Evolutionary conservation across 2,797 vertebrate species (phyloP).

Genomic region (Melopsittacus undulatus): DNA sequence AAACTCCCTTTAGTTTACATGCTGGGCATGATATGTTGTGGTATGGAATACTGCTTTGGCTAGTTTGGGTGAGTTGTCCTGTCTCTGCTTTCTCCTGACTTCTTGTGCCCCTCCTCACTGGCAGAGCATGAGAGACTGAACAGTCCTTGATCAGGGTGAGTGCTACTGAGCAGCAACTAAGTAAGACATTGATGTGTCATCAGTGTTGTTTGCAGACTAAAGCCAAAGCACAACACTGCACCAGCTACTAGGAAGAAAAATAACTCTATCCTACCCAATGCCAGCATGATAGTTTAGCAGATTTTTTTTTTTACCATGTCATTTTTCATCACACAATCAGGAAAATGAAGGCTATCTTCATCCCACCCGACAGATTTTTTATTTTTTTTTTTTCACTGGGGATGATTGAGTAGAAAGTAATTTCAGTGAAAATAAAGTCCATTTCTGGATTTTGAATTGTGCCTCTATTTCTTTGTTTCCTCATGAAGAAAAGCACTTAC

Average conservation of each 20-base stretch:
- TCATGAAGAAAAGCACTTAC: not conserved
- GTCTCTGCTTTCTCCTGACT: not conserved
- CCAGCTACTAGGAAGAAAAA: not conserved
- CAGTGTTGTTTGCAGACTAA: not conserved
- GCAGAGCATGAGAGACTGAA: not conserved
- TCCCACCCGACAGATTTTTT: not conserved
- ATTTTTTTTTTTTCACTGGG: not conserved
- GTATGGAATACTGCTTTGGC: not conserved
- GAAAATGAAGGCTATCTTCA: not conserved
- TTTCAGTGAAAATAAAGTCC: not conserved
- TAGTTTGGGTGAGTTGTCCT: not conserved
- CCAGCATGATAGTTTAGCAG: not conserved
- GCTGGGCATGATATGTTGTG: not conserved
- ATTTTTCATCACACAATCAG: not conserved
- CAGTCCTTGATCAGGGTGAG: not conserved
- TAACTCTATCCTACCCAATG: not conserved
- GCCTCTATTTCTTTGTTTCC: not conserved
- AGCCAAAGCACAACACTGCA: not conserved
- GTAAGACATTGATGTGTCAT: not conserved
- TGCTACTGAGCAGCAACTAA: not conserved
- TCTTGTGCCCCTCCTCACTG: not conserved
- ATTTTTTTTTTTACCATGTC: not conserved
- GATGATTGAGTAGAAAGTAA: not conserved
- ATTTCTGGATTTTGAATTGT: not conserved
- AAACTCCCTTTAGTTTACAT: not conserved